phyloP scores from a whole-genome alignment of 2,797 vertebrate species.

The Sebastes minor region DNA sequence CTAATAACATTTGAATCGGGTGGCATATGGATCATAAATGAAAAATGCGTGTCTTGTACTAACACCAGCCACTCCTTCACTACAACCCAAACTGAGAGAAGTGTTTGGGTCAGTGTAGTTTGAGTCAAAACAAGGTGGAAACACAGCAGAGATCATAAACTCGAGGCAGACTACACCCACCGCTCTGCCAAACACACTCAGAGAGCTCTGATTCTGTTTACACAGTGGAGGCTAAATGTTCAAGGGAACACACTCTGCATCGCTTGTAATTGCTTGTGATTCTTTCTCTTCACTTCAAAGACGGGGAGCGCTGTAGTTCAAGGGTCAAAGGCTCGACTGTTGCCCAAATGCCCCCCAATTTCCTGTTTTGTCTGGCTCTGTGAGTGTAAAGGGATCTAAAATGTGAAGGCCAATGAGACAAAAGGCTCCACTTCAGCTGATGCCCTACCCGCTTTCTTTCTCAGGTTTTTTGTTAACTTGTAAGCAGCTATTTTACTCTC shows the following conservation, averaged over 20 bases:
- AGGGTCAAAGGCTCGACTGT: slow-evolving; percentile 77
- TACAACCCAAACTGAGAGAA: background rate
- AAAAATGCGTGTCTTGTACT: background rate
- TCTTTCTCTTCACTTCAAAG: slow-evolving; percentile 81
- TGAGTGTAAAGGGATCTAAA: slow-evolving; percentile 53
- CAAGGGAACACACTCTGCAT: slow-evolving; percentile 75
- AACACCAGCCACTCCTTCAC: slow-evolving; percentile 6
- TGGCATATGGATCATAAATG: background rate
- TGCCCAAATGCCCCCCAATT: slow-evolving; percentile 78
- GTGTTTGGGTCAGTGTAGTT: slow-evolving; percentile 51
- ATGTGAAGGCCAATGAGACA: slow-evolving; percentile 52
- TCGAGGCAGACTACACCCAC: slow-evolving; percentile 59
- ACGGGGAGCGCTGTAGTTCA: slow-evolving; percentile 67
- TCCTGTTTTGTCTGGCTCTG: slow-evolving; percentile 80
- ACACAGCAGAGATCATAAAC: slow-evolving; percentile 54
- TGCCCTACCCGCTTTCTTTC: background rate
- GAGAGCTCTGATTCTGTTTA: slow-evolving; percentile 67
- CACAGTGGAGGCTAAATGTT: slow-evolving; percentile 72
- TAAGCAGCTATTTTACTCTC: background rate
- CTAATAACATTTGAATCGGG: too few species aligned
- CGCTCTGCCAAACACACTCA: slow-evolving; percentile 54
- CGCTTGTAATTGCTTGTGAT: slow-evolving; percentile 81
- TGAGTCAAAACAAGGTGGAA: slow-evolving; percentile 55
- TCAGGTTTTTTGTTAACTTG: background rate
- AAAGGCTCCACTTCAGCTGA: slow-evolving; percentile 7